phyloP scores from a whole-genome alignment of 2,113 vertebrate genomes.

The Notarius quadriscutis region DNA sequence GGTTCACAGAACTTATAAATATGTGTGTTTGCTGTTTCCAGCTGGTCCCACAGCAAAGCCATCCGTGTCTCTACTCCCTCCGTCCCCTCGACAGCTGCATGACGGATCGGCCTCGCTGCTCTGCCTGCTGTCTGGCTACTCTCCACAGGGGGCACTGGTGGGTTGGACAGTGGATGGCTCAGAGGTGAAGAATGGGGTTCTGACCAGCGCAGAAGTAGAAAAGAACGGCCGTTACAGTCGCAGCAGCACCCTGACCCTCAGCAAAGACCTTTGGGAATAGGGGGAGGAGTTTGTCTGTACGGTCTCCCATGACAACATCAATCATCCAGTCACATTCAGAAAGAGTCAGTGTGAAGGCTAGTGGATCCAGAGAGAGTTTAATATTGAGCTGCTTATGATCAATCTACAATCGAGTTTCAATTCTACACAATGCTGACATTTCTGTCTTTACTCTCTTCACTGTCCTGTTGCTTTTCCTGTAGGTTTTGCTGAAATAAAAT shows the following conservation, averaged over 20 bases:
- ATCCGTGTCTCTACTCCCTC: slow-evolving; percentile 43
- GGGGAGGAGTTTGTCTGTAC: slow-evolving; percentile 43
- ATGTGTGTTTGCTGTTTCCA: not conserved
- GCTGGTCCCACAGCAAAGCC: slow-evolving; percentile 14
- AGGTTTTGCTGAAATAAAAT: slow-evolving; percentile 20
- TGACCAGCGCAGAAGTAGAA: slow-evolving; percentile 1
- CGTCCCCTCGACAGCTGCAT: slow-evolving; percentile 41
- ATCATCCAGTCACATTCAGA: slow-evolving; percentile 24
- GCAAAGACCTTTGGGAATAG: slow-evolving; percentile 48
- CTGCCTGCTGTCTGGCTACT: too few species aligned
- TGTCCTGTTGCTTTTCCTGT: too few species aligned
- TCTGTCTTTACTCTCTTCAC: not conserved
- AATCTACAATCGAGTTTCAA: not conserved
- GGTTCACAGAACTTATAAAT: not conserved
- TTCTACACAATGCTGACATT: not conserved
- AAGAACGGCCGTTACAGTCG: slow-evolving; percentile 52
- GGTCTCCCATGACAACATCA: slow-evolving; percentile 50
- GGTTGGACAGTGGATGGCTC: too few species aligned
- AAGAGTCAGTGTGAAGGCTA: too few species aligned
- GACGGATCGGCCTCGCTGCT: not conserved
- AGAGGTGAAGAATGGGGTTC: too few species aligned
- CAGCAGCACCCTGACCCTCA: slow-evolving; percentile 56
- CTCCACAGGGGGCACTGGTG: too few species aligned
- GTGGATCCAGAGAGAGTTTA: not conserved
- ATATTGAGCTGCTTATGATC: not conserved